Base-by-base conservation (phyloP, 2,888 invertebrate species). In the Drosophila prostipennis region DNA sequence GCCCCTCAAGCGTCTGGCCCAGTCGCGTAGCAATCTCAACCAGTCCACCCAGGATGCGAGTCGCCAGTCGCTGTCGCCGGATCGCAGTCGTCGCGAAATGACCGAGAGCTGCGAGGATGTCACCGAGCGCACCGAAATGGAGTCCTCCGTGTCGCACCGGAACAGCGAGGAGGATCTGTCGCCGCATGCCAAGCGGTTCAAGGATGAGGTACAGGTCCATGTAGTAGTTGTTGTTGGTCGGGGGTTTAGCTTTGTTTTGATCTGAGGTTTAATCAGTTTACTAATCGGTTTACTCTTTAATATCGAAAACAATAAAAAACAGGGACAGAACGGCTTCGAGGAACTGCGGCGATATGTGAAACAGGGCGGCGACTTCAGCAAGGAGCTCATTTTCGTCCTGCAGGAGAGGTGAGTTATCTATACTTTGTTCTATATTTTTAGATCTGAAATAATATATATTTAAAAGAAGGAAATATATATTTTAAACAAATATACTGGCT, bases 271-370 rank as follows among this genome's bases (percentile, higher is more conserved):
- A 19, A n/a, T 2, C 4, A 8, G 4, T 3, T 39, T 36, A 11
- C 32, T 64, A 57, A 64, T 32, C 10, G 13, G 26, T 26, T 26
- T 0, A 23, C 23, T 11, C 7, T 19, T 36, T 23, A 10, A 23
- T 51, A 36, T 39, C 8, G 3, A n/a, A 19, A 19, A 19, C 19
- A 7, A n/a, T n/a, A 29, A 29, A 3, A 94, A 94, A 45, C 94
- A 98, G 98, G 97, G 96, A 72, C 96, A 97, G 92, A 96, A 96
- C 92, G 98, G 98, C 29, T 98, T 98, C 92, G 98, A 98, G 89
- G 98, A 98, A 91, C 93, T 98, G 52, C 94, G 98, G 64, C 95
- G 96, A 78, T 97, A 97, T 91, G 96, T 98, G 81, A 98, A 98
- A 91, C 97, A 98, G 92, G 98, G 98, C 42, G 96, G 97, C 49